phyloP scores from a whole-genome alignment of 2,113 vertebrate species.

The Barbus barbus region DNA sequence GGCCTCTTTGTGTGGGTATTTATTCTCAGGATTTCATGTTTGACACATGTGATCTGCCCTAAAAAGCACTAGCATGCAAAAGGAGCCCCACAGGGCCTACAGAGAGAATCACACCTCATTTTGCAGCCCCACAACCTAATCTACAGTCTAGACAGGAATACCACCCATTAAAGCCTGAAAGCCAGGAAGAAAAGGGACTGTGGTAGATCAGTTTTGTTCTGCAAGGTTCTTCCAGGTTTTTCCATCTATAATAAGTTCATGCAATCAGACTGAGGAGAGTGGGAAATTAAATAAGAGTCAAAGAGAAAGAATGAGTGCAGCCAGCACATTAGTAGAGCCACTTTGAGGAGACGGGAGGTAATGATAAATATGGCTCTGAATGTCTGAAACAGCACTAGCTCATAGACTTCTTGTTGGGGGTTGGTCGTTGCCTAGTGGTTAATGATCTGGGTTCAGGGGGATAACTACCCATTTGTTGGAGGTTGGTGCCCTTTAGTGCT shows the following conservation, averaged over 20 bases:
- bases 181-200: conserved; percentile 62
- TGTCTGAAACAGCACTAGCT: conserved; percentile 1
- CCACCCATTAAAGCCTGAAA: conserved; percentile 78
- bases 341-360: neutral
- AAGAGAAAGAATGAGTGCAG: conserved; percentile 24
- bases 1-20: conserved; percentile 31
- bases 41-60: conserved; percentile 76
- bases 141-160: conserved; percentile 78
- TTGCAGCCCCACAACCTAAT: conserved; percentile 61
- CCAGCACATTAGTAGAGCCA: neutral
- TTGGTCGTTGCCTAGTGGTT: neutral
- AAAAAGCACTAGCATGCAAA: conserved; percentile 79
- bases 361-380: conserved; percentile 13
- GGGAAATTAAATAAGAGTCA: conserved; percentile 60
- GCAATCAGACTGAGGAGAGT: conserved; percentile 52
- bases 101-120: conserved; percentile 64
- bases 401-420: conserved; percentile 1
- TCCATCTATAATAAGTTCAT: conserved; percentile 71
- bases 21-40: conserved; percentile 37
- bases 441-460: neutral
- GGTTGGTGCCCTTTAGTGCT: neutral
- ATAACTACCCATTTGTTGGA: conserved; percentile 6
- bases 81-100: conserved; percentile 62
- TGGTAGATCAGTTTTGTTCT: conserved; percentile 70
- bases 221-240: conserved; percentile 55